phyloP scores from a whole-genome alignment of 2,888 invertebrate genomes.

The Axea sp. region DNA sequence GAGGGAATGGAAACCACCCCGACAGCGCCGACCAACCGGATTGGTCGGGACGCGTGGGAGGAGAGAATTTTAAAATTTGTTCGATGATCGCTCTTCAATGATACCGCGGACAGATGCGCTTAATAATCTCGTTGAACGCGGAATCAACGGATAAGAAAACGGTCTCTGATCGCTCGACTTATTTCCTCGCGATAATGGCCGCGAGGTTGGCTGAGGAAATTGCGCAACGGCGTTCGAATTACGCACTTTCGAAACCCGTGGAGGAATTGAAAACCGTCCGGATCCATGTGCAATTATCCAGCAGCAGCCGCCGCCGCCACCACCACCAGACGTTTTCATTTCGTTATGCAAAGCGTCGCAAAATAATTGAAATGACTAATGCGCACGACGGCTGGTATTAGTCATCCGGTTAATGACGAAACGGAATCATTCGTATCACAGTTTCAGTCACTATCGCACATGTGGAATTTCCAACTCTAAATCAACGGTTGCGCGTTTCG shows the following conservation, averaged over 20 bases:
- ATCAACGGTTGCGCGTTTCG: too few species aligned
- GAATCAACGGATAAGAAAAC: slow-evolving; percentile 7
- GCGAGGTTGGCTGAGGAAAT: slow-evolving; percentile 17
- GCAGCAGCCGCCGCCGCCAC: slow-evolving; percentile 5
- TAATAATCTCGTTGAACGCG: slow-evolving; percentile 37
- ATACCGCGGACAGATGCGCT: slow-evolving; percentile 52
- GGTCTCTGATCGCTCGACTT: slow-evolving; percentile 35
- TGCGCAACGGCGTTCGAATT: slow-evolving; percentile 23
- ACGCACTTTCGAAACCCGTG: slow-evolving; percentile 24
- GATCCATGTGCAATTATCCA: slow-evolving; percentile 24
- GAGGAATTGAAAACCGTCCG: slow-evolving; percentile 12
- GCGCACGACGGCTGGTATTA: slow-evolving; percentile 17
- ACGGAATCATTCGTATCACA: slow-evolving; percentile 13
- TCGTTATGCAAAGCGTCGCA: slow-evolving; percentile 22
- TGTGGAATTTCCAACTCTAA: background rate
- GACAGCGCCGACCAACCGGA: too few species aligned
- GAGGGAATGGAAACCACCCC: too few species aligned
- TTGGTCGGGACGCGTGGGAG: too few species aligned
- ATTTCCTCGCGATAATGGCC: slow-evolving; percentile 52
- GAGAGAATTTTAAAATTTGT: too few species aligned
- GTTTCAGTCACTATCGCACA: background rate
- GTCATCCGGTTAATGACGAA: slow-evolving; percentile 28
- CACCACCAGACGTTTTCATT: slow-evolving; percentile 28
- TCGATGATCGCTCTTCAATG: too few species aligned
- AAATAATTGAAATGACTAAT: slow-evolving; percentile 39